Percentiles rank a stretch among this genome's conserved stretches.
These are phyloP conservation scores for Henricia sp. DNA, from an alignment of 53 echinoderm and acorn worm species.

Conservation along the genomic window DNA sequence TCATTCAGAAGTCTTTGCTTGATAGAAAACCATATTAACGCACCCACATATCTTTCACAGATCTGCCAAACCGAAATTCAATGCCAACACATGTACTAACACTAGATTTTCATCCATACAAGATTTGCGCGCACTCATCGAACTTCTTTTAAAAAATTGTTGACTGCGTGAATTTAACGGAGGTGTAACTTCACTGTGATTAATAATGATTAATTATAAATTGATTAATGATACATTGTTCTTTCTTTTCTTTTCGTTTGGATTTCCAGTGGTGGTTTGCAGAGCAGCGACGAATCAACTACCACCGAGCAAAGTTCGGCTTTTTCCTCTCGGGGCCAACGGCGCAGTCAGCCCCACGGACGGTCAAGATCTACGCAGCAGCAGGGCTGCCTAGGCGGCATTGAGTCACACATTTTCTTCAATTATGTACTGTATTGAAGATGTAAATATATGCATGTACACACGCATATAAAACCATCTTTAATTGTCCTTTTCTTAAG, in stretches of 20 bases:
- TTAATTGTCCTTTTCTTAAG: neutral
- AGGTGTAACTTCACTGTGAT: neutral
- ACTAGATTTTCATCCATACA: neutral
- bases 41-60: too few relatives aligned
- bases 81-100: neutral
- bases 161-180: neutral
- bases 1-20: neutral
- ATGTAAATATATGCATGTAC: neutral
- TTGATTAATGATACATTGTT: neutral
- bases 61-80: too few relatives aligned
- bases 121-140: neutral
- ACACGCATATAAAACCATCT: neutral
- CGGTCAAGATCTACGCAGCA: too few relatives aligned
- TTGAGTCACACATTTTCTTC: neutral
- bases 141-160: neutral
- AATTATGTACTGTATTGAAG: neutral
- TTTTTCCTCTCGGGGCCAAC: constrained; percentile 2
- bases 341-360: too few relatives aligned
- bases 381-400: neutral
- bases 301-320: constrained; percentile 20
- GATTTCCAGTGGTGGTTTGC: constrained; percentile 15
- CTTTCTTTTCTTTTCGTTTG: neutral
- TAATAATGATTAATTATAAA: neutral
- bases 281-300: constrained; percentile 6
- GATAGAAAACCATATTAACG: too few relatives aligned